Conservation (phyloP, 2,888 invertebrate species). For the Hypena proboscidalis region DNA sequence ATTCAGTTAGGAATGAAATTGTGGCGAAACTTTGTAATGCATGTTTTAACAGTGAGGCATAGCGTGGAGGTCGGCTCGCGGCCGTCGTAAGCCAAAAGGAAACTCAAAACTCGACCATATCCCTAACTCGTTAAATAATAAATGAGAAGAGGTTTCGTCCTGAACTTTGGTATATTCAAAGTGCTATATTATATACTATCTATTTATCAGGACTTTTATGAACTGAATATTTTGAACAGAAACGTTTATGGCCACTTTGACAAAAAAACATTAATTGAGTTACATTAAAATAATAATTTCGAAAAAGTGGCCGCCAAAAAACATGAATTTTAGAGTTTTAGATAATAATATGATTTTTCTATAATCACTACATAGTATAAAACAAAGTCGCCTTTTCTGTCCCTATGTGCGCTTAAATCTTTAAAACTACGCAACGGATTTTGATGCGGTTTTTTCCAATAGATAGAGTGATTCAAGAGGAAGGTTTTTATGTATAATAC, state of each 20-base stretch:
- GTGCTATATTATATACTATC: conserved; percentile 7
- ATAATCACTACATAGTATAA: no score
- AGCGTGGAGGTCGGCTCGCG: conserved; percentile 40
- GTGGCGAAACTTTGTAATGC: conserved; percentile 52
- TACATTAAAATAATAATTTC: no score
- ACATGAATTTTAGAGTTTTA: no score
- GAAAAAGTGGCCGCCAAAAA: no score
- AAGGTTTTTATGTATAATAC: no score
- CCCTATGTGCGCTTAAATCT: no score
- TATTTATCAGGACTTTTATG: conserved; percentile 41
- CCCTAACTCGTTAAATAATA: conserved; percentile 61
- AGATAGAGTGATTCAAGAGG: no score
- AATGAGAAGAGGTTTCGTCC: conserved; percentile 53
- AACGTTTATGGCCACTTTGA: background rate
- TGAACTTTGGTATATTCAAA: conserved; percentile 25
- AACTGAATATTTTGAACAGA: background rate
- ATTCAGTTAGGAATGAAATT: conserved; percentile 33
- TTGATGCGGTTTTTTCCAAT: no score
- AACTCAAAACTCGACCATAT: conserved; percentile 52
- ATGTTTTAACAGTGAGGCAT: conserved; percentile 56
- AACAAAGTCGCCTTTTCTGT: no score
- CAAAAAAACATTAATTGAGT: conserved; percentile 48
- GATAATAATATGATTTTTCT: no score
- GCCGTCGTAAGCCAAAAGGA: conserved; percentile 45
- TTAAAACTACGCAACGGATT: no score